Base-by-base conservation (phyloP, 1,140 invertebrate species). In the Gonioctena quinquepunctata region DNA sequence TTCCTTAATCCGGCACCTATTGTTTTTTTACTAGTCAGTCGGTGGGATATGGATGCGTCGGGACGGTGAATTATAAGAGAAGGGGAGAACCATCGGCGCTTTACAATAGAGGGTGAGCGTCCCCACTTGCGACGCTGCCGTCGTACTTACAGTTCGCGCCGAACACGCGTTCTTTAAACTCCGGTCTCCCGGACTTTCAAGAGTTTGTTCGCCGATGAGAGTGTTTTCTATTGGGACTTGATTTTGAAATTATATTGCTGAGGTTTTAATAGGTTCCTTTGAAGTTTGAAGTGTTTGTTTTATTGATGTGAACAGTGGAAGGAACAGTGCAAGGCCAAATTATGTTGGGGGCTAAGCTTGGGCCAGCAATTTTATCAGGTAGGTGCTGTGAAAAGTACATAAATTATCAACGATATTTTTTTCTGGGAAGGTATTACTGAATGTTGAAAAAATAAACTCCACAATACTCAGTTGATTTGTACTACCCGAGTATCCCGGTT, bases 81-180 rank as follows among this genome's bases (percentile, higher is more conserved):
- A 62, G 73, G 66, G 73, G 65, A 56, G 70, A 66, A 61, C 56
- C 59, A 28, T 57, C 66, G 69, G 70, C 70, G 70, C 65, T 64
- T 22, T 70, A 62, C 28, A 56, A 56, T 72, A 63, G 60, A 69
- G 70, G 70, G 70, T 72, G 66, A 69, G 70, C 73, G 62, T 72
- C 66, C 70, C 70, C 66, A 71, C 65, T 70, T 65, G 50, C 60
- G 70, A 65, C 72, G 72, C 66, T 66, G 68, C 18, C 69, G 57
- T 61, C 23, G 59, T 21, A n/a, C 16, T 33, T 25, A 26, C 73
- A 74, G 73, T 74, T 69, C 70, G 73, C 73, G 73, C 70, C 70
- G 69, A 71, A 74, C 73, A 74, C 73, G 73, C 73, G 73, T 65
- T 72, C 42, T 74, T 72, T 74, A 62, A 69, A 74, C 73, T 74